Base-by-base conservation (phyloP, 2,113 vertebrate genomes). In the Lepisosteus oculatus region DNA sequence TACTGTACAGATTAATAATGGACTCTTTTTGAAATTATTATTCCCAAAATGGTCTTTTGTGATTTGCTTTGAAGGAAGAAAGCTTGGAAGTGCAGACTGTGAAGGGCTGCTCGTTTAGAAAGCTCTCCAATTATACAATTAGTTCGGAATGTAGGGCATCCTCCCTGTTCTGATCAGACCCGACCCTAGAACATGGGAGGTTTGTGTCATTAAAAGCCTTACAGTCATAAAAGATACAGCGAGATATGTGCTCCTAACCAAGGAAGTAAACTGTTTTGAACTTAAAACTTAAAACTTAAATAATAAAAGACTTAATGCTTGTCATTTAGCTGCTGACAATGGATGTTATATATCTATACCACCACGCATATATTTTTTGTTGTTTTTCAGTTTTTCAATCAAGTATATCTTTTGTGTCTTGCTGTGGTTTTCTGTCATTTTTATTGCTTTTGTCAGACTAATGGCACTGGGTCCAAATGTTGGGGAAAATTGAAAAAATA, bases 71-170 rank as follows among this genome's bases (percentile, higher is more conserved):
- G 87, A 90, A 88, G 90, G 84, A 73, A 76, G 74, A 72, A 77
- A 80, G 73, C 68, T 76, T 78, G 81, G 82, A 81, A 81, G 81
- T 80, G 74, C 67, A 78, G 75, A 56, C 77, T 83, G 86, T 75
- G 76, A 76, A 74, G 77, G 85, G 83, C 85, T 84, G 89, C 90
- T 92, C 88, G 88, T 90, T 92, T 91, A 85, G 82, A 88, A 88
- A 90, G 89, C 87, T 91, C 89, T 88, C 85, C 89, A 91, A 92
- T 93, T 93, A 92, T 87, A 90, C 91, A 92, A 91, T 90, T 92
- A 93, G 89, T 84, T 66, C 87, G 89, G 91, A 93, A 92, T 91
- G 91, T 93, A 93, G 89, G 91, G 83, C 91, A 85, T 90, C 85
- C 81, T 84, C 63, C 62, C 81, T 84, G 87, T 82, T 87, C 82